phyloP scores from a whole-genome alignment of 2,113 vertebrate genomes.

The Origma solitaria region DNA sequence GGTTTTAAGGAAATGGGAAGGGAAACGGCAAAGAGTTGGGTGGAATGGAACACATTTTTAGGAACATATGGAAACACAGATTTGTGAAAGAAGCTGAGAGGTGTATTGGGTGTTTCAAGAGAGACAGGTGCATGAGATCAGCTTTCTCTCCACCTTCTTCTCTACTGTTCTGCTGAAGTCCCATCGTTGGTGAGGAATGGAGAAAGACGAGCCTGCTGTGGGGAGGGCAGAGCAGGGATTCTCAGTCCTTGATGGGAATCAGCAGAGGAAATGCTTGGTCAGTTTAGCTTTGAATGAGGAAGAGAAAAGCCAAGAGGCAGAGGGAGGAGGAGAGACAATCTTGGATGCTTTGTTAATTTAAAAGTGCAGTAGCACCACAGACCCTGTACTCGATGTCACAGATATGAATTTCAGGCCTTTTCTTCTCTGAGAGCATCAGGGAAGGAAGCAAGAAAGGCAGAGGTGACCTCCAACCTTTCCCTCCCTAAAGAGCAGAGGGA shows the following conservation, averaged over 20 bases:
- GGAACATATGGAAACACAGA: not conserved
- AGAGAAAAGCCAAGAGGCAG: not conserved
- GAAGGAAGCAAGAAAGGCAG: constrained; percentile 27
- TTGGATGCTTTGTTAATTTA: not conserved
- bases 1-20: not conserved
- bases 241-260: not conserved
- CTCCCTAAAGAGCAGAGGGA: constrained; percentile 15
- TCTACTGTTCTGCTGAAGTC: not conserved
- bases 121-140: not conserved
- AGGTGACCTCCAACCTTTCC: constrained; percentile 22
- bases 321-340: not conserved
- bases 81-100: not conserved
- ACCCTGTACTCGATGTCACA: not conserved
- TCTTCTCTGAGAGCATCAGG: not conserved
- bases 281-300: not conserved
- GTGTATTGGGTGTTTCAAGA: not conserved
- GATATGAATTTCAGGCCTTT: not conserved
- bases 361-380: not conserved
- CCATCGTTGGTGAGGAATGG: accelerated
- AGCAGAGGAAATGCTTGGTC: not conserved
- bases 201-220: not conserved
- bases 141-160: not conserved
- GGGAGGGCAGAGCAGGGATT: not conserved
- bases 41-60: not conserved
- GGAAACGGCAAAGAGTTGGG: not conserved